Conservation (phyloP, 2,113 vertebrate genomes). For the Paracanthobrama guichenoti region DNA sequence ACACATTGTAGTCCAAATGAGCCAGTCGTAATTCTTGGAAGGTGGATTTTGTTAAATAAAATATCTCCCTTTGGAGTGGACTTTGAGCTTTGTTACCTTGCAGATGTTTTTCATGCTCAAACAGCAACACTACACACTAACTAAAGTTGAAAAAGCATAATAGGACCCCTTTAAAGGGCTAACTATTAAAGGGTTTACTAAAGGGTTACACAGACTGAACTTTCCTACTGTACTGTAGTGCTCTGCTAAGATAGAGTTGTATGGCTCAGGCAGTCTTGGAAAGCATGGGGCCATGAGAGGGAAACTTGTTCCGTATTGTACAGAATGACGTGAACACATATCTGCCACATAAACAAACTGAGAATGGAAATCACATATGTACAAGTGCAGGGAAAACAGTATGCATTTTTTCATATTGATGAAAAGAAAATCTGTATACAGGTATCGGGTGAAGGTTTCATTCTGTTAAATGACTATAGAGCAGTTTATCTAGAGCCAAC, state of each 20-base stretch:
- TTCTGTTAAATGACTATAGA: constrained; percentile 8
- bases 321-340: background rate
- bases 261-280: background rate
- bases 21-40: too few relatives aligned
- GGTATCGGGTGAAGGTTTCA: background rate
- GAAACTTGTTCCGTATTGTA: background rate
- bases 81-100: too few relatives aligned
- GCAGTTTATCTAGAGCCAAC: background rate
- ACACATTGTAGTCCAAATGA: too few relatives aligned
- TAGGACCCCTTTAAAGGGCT: too few relatives aligned
- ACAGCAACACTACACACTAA: too few relatives aligned
- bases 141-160: too few relatives aligned
- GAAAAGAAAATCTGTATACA: background rate
- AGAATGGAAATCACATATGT: background rate
- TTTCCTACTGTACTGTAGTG: background rate
- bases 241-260: background rate
- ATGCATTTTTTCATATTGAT: background rate
- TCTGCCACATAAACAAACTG: background rate
- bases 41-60: too few relatives aligned
- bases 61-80: too few relatives aligned
- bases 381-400: background rate
- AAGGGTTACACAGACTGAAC: background rate
- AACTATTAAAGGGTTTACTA: too few relatives aligned
- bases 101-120: too few relatives aligned
- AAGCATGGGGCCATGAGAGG: background rate